Evolutionary conservation across 1,140 invertebrate species (phyloP).

Genomic region (Scaptomyza montana): DNA sequence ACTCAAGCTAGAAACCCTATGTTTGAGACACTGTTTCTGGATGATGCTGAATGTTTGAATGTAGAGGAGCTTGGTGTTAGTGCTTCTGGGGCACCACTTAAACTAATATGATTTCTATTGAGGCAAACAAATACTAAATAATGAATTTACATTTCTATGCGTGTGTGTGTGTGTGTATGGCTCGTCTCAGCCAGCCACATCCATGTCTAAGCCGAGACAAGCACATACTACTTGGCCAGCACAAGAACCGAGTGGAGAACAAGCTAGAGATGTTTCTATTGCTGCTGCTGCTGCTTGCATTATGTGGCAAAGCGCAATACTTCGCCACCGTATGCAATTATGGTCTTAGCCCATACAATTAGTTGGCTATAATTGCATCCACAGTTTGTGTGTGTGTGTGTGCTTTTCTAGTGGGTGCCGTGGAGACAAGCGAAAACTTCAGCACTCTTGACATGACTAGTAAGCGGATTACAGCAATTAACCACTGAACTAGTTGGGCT

Average conservation of each 20-base stretch:
- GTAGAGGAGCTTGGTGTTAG: constrained; percentile 9
- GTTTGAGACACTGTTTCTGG: neutral
- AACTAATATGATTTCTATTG: constrained; percentile 83
- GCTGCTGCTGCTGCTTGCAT: constrained; percentile 9
- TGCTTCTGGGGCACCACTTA: constrained; percentile 62
- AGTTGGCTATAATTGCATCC: constrained; percentile 46
- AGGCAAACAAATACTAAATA: constrained; percentile 83
- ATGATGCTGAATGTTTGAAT: too few species aligned
- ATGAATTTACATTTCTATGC: constrained; percentile 82
- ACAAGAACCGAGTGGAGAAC: too few species aligned
- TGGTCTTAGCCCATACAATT: constrained; percentile 45
- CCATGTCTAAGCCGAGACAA: constrained; percentile 34
- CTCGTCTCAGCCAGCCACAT: constrained; percentile 18
- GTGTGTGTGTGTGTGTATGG: constrained; percentile 28
- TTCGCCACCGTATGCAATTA: constrained; percentile 39
- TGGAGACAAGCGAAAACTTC: constrained; percentile 29
- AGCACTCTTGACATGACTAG: constrained; percentile 39
- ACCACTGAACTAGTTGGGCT: constrained; percentile 21
- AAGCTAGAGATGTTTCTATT: neutral
- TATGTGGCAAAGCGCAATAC: constrained; percentile 19
- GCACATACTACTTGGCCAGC: neutral
- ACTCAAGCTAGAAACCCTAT: constrained; percentile 19
- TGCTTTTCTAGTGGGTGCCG: neutral
- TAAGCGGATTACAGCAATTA: constrained; percentile 75
- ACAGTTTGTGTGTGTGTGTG: neutral